These are phyloP conservation scores for Glandiceps talaboti DNA, from an alignment of 53 echinoderm and acorn worm species.

Conservation along the genomic window DNA sequence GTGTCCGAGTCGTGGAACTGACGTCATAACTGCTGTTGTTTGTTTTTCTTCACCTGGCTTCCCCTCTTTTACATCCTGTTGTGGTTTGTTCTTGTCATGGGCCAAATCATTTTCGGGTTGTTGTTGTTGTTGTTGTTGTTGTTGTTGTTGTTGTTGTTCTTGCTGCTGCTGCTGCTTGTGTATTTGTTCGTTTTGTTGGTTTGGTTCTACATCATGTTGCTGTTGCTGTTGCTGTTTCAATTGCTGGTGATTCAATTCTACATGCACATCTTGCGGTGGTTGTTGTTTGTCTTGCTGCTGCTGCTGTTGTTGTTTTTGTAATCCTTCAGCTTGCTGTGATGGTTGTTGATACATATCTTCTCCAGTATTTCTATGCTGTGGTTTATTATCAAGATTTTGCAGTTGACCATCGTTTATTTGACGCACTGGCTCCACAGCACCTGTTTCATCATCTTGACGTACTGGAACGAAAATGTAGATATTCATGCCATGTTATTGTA, in stretches of 20 bases:
- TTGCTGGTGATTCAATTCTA: slow-evolving; percentile 15
- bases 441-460: too few relatives aligned
- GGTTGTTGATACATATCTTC: too few relatives aligned
- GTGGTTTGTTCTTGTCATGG: slow-evolving; percentile 19
- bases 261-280: slow-evolving; percentile 14
- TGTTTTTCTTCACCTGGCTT: not conserved
- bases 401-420: too few relatives aligned
- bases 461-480: too few relatives aligned
- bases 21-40: not conserved
- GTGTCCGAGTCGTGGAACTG: not conserved
- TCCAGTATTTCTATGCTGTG: too few relatives aligned
- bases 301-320: slow-evolving; percentile 19
- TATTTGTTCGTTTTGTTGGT: not conserved
- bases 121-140: not conserved
- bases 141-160: slow-evolving; percentile 11
- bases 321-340: not conserved
- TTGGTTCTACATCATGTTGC: not conserved
- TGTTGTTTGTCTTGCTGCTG: slow-evolving; percentile 24
- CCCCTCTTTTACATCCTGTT: not conserved
- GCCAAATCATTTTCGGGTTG: slow-evolving; percentile 8
- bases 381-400: too few relatives aligned
- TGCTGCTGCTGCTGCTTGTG: slow-evolving; percentile 8
- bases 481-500: too few relatives aligned
- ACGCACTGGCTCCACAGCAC: too few relatives aligned
- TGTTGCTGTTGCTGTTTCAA: slow-evolving; percentile 2